Conservation (phyloP, 2,888 invertebrate species). For the Ophioninae sp. region DNA sequence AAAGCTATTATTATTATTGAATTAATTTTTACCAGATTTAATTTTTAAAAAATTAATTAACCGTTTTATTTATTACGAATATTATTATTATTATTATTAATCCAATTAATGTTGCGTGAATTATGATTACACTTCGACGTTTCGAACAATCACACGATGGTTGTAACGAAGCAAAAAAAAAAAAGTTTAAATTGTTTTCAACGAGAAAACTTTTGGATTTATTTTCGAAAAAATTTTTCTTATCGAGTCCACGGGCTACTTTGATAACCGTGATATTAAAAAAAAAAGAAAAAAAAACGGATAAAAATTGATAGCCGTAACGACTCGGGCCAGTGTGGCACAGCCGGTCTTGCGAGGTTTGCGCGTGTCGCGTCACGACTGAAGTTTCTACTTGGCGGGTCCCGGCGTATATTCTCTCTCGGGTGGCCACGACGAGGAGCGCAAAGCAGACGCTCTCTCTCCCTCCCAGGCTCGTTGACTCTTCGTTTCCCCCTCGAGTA, state of each 20-base stretch:
- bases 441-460: slow-evolving; percentile 48
- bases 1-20: not conserved
- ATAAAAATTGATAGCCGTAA: not conserved
- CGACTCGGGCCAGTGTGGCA: slow-evolving; percentile 15
- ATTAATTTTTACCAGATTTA: not conserved
- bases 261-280: not conserved
- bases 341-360: slow-evolving; percentile 64
- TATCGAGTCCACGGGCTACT: not conserved
- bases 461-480: slow-evolving; percentile 57
- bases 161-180: not conserved
- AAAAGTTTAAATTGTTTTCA: not conserved
- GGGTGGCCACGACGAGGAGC: slow-evolving; percentile 52
- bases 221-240: not conserved
- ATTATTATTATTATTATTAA: too few species aligned
- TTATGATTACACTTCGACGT: slow-evolving; percentile 21
- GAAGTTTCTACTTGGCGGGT: slow-evolving; percentile 74
- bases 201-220: too few species aligned
- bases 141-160: not conserved
- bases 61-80: not conserved
- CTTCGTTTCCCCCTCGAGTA: slow-evolving; percentile 38
- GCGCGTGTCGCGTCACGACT: slow-evolving; percentile 80
- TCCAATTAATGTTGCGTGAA: not conserved
- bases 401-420: slow-evolving; percentile 73
- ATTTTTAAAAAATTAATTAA: not conserved
- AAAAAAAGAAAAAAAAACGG: not conserved